Evolutionary conservation across 2,113 vertebrate species (phyloP).

Genomic region (Ciconia stormi): DNA sequence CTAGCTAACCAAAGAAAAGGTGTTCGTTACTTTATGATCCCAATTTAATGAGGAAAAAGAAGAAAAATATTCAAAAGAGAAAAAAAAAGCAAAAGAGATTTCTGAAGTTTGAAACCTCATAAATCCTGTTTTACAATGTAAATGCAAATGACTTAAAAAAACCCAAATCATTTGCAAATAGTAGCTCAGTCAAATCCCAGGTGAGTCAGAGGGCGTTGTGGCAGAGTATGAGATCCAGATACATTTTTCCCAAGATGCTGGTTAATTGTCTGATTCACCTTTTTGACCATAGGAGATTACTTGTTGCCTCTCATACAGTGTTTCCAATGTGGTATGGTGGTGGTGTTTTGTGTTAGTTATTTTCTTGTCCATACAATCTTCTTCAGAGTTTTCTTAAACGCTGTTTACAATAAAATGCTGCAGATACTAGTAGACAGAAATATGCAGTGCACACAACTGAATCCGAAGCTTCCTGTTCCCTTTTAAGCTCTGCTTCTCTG

Average conservation of each 20-base stretch:
- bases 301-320: neutral
- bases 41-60: neutral
- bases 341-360: neutral
- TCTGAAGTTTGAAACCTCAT: neutral
- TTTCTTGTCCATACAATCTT: neutral
- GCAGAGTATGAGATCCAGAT: neutral
- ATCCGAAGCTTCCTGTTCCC: neutral
- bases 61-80: neutral
- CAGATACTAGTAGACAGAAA: neutral
- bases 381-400: neutral
- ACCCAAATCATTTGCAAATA: neutral
- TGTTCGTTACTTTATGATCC: neutral
- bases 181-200: neutral
- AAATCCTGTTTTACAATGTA: neutral
- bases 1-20: neutral
- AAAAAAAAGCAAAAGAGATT: neutral
- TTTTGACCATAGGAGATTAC: neutral
- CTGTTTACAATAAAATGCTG: neutral
- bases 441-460: no score
- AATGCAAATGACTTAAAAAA: neutral
- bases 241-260: neutral
- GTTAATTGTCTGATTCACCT: neutral
- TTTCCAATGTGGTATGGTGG: neutral
- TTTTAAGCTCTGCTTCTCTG: neutral
- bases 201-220: neutral